Evolutionary conservation across 2,888 invertebrate species (phyloP), one percentile per base, ranked within the genome.

Genomic region (Dryococelus australis): DNA sequence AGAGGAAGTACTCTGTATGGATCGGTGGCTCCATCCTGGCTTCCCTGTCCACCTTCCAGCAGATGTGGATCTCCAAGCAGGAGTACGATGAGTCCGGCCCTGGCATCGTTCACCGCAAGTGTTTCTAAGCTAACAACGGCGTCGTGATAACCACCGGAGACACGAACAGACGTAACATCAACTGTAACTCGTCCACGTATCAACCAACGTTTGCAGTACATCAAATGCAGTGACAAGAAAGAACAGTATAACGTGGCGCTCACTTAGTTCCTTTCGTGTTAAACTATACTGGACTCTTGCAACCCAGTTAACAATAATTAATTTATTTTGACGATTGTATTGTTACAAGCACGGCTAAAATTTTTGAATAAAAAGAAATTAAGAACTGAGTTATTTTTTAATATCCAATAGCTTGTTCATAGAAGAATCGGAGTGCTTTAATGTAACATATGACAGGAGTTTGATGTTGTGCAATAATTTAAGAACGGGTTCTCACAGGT

Each of bases 61-160:
- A 97, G 94, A 97, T 97, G 97, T 97, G 97, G 97, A 97, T 97
- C 94, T 97, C 97, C 92, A 97, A 97, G 94, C 96, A 97, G 94
- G 97, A 97, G 92, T 97, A 97, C 94, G 97, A 97, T 94, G 97
- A 97, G 94, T 96, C 96, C 93, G 97, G 97, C 92, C 95, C 95
- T 91, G 94, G 95, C 91, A 95, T 95, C 92, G 95, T 95, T 92
- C 95, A 95, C 94, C 94, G 95, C 93, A 95, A 95, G 94, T 95
- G 95, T 94, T 95, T 95, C 94, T 95, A 95, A 94, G 84, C 84
- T 24, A 84, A 65, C 85, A 86, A 86, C 86, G 53, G 43, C 51
- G 51, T 81, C 78, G n/a, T 83, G n/a, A 51, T 47, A 85, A 28
- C 84, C 87, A 87, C 80, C 87, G 85, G 80, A 85, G 79, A 47